Conservation (phyloP, 2,113 vertebrate species). For the Xiphophorus hellerii region DNA sequence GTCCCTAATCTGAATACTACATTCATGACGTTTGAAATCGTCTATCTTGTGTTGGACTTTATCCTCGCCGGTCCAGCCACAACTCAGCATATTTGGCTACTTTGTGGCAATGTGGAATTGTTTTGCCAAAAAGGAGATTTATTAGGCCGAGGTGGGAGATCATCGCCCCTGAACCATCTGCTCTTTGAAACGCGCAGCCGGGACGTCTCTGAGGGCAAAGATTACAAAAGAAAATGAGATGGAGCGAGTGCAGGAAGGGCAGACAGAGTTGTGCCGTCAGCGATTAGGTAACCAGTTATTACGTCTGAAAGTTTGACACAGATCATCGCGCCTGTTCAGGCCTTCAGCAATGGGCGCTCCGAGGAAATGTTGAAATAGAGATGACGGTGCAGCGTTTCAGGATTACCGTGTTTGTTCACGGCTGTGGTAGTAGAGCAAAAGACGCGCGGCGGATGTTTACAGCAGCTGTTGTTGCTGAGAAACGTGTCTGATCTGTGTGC, state of each 20-base stretch:
- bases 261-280: conserved; percentile 14
- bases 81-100: neutral
- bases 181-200: conserved; percentile 24
- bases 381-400: neutral
- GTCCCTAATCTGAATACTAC: neutral
- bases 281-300: conserved; percentile 39
- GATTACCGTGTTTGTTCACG: neutral
- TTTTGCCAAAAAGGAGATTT: conserved; percentile 14
- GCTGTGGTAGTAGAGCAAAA: neutral
- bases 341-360: neutral
- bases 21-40: neutral
- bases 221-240: conserved; percentile 51
- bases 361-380: conserved; percentile 16
- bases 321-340: neutral
- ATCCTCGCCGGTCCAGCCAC: neutral
- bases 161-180: conserved; percentile 36
- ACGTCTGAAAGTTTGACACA: conserved; percentile 7
- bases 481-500: neutral
- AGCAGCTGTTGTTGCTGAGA: neutral
- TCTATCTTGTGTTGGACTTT: neutral
- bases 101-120: conserved; percentile 8
- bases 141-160: conserved; percentile 17
- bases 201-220: conserved; percentile 50
- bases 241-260: conserved; percentile 32
- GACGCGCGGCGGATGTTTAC: neutral